Conservation (phyloP, 1,140 invertebrate species). For the Drosophila yakuba region DNA sequence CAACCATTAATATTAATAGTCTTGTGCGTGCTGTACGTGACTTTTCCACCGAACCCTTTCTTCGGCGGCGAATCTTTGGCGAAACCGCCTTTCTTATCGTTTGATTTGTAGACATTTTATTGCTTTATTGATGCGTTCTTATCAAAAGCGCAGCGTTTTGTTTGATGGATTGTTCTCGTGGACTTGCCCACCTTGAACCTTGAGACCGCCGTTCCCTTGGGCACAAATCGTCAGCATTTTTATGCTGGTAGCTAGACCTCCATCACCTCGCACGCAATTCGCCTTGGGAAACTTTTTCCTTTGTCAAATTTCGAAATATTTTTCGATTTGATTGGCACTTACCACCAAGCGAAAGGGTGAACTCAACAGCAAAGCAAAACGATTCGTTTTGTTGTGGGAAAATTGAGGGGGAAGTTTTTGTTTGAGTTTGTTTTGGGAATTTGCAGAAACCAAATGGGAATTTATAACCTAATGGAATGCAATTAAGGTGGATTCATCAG, state of each 20-base stretch:
- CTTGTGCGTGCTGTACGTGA: slow-evolving; percentile 80
- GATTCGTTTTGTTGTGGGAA: slow-evolving; percentile 60
- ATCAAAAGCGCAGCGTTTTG: slow-evolving; percentile 75
- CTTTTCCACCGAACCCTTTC: slow-evolving; percentile 79
- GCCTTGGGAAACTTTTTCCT: slow-evolving; percentile 77
- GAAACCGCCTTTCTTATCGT: slow-evolving; percentile 67
- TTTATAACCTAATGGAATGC: slow-evolving; percentile 9
- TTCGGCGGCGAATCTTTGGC: slow-evolving; percentile 48
- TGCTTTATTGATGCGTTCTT: slow-evolving; percentile 82
- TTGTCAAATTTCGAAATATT: slow-evolving; percentile 69
- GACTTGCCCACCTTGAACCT: slow-evolving; percentile 50
- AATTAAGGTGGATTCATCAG: neutral
- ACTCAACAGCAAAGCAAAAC: slow-evolving; percentile 46
- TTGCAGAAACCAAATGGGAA: slow-evolving; percentile 19
- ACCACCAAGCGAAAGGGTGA: slow-evolving; percentile 39
- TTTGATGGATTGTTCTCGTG: slow-evolving; percentile 77
- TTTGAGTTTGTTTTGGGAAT: slow-evolving; percentile 30
- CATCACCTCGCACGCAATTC: slow-evolving; percentile 65
- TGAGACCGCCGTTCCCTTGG: slow-evolving; percentile 30
- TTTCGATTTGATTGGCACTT: slow-evolving; percentile 76
- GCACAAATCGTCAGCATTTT: slow-evolving; percentile 70
- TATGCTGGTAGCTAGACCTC: slow-evolving; percentile 71
- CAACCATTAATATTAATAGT: slow-evolving; percentile 84
- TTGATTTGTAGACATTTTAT: slow-evolving; percentile 84
- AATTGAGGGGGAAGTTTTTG: slow-evolving; percentile 21